Evolutionary conservation across 2,797 vertebrate genomes (phyloP), one percentile per base, ranked within the genome.

Genomic region (Cynodonichthys magdalenae): DNA sequence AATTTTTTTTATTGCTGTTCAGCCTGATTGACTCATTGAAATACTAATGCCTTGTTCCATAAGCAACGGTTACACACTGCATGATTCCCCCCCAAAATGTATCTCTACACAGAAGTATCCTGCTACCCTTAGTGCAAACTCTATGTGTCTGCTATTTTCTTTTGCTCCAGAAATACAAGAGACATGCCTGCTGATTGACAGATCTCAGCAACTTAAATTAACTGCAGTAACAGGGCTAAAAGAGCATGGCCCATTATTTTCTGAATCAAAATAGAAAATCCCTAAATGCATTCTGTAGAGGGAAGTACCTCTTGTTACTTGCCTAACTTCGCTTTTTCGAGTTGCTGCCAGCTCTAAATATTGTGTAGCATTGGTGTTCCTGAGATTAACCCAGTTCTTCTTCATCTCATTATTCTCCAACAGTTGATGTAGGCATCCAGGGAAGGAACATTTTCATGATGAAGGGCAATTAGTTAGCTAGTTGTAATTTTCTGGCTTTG

Each of bases 1-100:
- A 62, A 36, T 53, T 12, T 12, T 36, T 14, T 39, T 14, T 39
- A 39, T 12, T 39, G 36, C 82, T 82, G 73, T 81, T 82, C 72
- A 75, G 77, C 74, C 67, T 81, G 85, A 90, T 92, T 90, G 88
- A 84, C 85, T 80, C 91, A 92, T 92, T 92, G 86, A 80, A 90
- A 71, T 84, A 63, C 71, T 83, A 89, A 88, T 85, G 88, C 86
- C 71, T 54, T 81, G 27, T 64, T 50, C 79, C 67, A 64, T 89
- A 79, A 84, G 83, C 68, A 80, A 63, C 36, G 24, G 49, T 71
- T 74, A 80, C 77, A 56, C 73, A 77, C 53, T 75, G 74, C 86
- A 65, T 76, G 73, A 64, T 69, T 80, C 59, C 19, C 41, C 41
- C 71, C 36, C 71, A 53, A 63, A 78, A 92, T 92, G 87, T 84